Evolutionary conservation across 2,888 invertebrate genomes (phyloP).

Genomic region (Pyrgus malvae): DNA sequence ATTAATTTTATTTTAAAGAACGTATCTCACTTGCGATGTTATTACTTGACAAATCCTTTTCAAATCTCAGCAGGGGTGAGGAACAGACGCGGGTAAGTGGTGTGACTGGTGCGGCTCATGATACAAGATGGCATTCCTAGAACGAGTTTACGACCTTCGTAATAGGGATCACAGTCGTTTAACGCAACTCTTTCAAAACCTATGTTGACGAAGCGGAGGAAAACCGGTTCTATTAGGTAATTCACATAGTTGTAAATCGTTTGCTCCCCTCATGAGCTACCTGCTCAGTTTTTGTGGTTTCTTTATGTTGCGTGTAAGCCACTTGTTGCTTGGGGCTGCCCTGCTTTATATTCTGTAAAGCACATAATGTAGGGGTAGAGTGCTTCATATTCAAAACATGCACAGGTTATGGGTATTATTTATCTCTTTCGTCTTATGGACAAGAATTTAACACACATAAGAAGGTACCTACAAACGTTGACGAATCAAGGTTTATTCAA

Average conservation of each 20-base stretch:
- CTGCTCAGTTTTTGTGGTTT: slow-evolving; percentile 74
- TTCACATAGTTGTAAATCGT: slow-evolving; percentile 63
- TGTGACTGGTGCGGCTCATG: slow-evolving; percentile 43
- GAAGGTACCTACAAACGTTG: neutral
- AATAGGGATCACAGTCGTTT: slow-evolving; percentile 58
- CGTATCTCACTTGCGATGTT: slow-evolving; percentile 38
- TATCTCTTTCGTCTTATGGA: neutral
- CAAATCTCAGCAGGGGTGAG: slow-evolving; percentile 69
- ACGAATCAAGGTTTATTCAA: no score
- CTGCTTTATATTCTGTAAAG: slow-evolving; percentile 53
- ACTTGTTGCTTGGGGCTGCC: slow-evolving; percentile 75
- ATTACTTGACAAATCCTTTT: slow-evolving; percentile 57
- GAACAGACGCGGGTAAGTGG: slow-evolving; percentile 53
- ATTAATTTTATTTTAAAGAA: slow-evolving; percentile 35
- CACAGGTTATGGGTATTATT: slow-evolving; percentile 17
- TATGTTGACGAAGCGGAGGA: slow-evolving; percentile 48
- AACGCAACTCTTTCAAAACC: slow-evolving; percentile 43
- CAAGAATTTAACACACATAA: neutral
- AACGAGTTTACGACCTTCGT: slow-evolving; percentile 31
- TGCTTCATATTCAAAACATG: slow-evolving; percentile 23
- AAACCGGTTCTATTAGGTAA: slow-evolving; percentile 66
- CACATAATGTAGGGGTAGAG: slow-evolving; percentile 41
- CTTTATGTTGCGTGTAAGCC: slow-evolving; percentile 71
- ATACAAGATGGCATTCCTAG: slow-evolving; percentile 21
- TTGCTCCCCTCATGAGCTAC: slow-evolving; percentile 56